Conservation (phyloP, 2,113 vertebrate species). For the Hemicordylus capensis region DNA sequence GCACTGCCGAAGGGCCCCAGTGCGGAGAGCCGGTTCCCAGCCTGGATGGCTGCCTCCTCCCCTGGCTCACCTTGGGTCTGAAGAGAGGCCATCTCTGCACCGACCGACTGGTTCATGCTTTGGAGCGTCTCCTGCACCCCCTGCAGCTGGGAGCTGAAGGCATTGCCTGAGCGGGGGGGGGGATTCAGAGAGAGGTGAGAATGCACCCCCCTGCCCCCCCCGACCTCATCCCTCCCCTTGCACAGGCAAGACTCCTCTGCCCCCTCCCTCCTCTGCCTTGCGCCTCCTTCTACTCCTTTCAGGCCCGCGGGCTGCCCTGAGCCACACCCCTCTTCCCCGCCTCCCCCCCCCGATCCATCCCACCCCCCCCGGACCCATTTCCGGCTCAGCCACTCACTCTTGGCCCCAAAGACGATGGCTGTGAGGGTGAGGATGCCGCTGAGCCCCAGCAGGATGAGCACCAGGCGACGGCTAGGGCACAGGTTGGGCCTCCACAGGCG, state of each 20-base stretch:
- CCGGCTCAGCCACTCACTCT: not conserved
- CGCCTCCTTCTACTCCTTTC: not conserved
- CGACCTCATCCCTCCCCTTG: too few relatives aligned
- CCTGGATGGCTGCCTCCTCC: not conserved
- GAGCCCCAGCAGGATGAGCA: not conserved
- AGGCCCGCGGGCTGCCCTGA: not conserved
- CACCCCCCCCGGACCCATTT: not conserved
- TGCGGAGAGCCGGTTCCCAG: too few relatives aligned
- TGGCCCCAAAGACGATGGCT: not conserved
- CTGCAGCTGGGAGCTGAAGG: not conserved
- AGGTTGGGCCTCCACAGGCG: fast-evolving
- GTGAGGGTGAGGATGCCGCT: not conserved
- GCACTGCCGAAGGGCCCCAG: not conserved
- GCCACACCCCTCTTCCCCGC: not conserved
- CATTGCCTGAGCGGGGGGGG: not conserved
- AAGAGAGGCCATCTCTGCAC: not conserved
- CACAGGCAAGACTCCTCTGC: not conserved
- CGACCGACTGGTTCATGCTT: not conserved
- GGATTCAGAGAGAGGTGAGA: not conserved
- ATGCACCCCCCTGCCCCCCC: fast-evolving
- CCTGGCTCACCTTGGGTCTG: not conserved
- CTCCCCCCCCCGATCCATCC: not conserved
- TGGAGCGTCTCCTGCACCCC: fast-evolving
- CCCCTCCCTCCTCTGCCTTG: fast-evolving
- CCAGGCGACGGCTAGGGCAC: not conserved